Percentiles rank a stretch among this genome's conserved stretches.
phyloP scores from a whole-genome alignment of 2,113 vertebrate species.

The Rissa tridactyla region DNA sequence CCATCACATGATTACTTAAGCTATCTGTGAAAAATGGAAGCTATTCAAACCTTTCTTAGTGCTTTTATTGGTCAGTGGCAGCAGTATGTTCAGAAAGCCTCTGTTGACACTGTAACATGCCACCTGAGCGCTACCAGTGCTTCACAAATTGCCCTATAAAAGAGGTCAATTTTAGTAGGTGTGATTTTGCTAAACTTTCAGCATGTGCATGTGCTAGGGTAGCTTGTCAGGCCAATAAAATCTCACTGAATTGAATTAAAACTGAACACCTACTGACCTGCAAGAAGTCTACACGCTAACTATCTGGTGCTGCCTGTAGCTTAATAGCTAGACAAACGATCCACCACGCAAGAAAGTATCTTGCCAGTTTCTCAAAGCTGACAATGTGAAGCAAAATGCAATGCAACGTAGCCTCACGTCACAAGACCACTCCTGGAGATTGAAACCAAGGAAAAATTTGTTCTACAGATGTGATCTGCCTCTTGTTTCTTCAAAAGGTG shows the following conservation, averaged over 20 bases:
- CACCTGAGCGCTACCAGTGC: slow-evolving; percentile 14
- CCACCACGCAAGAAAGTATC: not conserved
- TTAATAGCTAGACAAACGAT: not conserved
- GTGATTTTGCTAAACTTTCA: slow-evolving; percentile 26
- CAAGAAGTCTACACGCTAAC: not conserved
- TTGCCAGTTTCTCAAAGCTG: not conserved
- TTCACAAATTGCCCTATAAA: slow-evolving; percentile 37
- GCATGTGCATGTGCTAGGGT: not conserved
- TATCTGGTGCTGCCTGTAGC: not conserved
- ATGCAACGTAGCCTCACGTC: not conserved
- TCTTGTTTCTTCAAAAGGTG: not conserved
- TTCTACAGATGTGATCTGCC: not conserved
- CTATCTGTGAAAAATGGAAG: not conserved
- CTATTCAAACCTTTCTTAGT: not conserved
- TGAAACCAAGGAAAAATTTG: not conserved
- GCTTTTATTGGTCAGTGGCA: not conserved
- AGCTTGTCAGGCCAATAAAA: slow-evolving; percentile 27
- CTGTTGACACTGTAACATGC: slow-evolving; percentile 20
- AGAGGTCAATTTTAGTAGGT: slow-evolving; percentile 29
- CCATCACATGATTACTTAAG: not conserved
- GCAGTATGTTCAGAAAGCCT: not conserved
- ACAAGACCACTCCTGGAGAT: not conserved
- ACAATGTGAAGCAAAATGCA: not conserved
- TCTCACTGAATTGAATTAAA: slow-evolving; percentile 21
- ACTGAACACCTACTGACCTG: not conserved